These are phyloP conservation scores for Beroe forskalii DNA, from an alignment of 37 sponge, comb jelly and placozoan species.

Conservation along the genomic window DNA sequence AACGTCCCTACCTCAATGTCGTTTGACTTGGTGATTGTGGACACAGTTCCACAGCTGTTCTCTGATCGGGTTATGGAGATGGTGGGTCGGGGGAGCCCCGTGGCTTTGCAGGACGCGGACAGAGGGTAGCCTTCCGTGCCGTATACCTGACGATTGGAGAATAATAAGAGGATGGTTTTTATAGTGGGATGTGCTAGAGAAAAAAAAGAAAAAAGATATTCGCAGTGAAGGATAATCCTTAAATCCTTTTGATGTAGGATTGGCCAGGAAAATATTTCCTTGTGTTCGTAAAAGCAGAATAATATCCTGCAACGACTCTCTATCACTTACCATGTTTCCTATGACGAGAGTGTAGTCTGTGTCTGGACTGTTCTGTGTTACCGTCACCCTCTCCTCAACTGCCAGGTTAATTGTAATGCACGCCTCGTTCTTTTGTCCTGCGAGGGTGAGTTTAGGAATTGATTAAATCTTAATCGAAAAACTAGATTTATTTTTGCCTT, in stretches of 20 bases:
- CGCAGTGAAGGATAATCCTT: no score
- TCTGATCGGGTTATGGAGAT: neutral
- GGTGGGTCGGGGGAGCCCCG: conserved; percentile 55
- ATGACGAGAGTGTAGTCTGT: conserved; percentile 40
- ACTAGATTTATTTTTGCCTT: no score
- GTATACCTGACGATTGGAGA: conserved; percentile 30
- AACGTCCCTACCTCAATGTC: conserved; percentile 56
- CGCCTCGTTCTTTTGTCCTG: neutral
- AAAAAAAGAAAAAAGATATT: no score
- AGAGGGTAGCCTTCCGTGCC: conserved; percentile 52
- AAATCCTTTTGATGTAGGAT: no score
- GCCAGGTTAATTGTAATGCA: conserved; percentile 26
- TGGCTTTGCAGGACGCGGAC: conserved; percentile 52
- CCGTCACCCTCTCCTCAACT: conserved; percentile 44
- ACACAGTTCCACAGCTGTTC: conserved; percentile 58
- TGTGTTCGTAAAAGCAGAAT: no score
- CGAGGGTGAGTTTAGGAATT: no score
- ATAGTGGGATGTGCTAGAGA: no score
- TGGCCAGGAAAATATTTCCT: no score
- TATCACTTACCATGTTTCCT: neutral
- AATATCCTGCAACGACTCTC: no score
- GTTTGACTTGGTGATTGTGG: conserved; percentile 50
- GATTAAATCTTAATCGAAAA: no score
- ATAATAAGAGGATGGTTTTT: no score
- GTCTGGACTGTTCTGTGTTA: conserved; percentile 7